Base-by-base conservation (phyloP, 30 jellyfish, hydroid and myxozoan species). In the Mastigias papua region DNA sequence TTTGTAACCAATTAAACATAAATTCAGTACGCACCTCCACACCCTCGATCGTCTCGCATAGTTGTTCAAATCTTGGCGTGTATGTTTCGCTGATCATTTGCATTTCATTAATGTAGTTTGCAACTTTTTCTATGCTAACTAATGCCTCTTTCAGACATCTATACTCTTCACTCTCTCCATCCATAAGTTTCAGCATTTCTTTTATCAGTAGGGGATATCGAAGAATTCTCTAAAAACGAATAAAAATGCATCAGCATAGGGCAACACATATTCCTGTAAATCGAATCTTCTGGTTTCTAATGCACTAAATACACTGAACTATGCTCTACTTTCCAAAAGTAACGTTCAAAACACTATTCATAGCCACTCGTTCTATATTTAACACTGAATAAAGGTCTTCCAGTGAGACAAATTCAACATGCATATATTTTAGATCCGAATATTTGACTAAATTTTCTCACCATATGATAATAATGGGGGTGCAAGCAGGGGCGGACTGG, bases 51-150 rank as follows among this genome's bases (percentile, higher is more conserved):
- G 71, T 50, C 34, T 85, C 88, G 62, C 95, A 82, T 28, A 95
- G 82, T 29, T 80, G 86, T 68, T 95, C 97, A 75, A 95, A 95
- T 26, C 89, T 54, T 1, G 98, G 98, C 5, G 99, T 85, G 84
- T 79, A 95, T n/a, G 99, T 95, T 70, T 95, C 99, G 51, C 97
- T 95, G 71, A 95, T 95, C 87, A 97, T 81, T 68, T 95, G 99
- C 99, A 95, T 95, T 71, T 95, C 99, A 50, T 95, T 95, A 35
- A 95, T 95, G 91, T 95, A 95, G 75, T 95, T 93, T 9, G 99
- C 99, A 22, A 95, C 99, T 54, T 95, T 90, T 54, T 95, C 99
- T 32, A 95, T 97, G 73, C 97, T 95, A n/a, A 71, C 78, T n/a
- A 95, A 79, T 3, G 99, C 99, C 48, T 90, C 95, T 31, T 85